Evolutionary conservation across 2,797 vertebrate genomes (phyloP), one percentile per base, ranked within the genome.

Genomic region (Siniperca scherzeri): DNA sequence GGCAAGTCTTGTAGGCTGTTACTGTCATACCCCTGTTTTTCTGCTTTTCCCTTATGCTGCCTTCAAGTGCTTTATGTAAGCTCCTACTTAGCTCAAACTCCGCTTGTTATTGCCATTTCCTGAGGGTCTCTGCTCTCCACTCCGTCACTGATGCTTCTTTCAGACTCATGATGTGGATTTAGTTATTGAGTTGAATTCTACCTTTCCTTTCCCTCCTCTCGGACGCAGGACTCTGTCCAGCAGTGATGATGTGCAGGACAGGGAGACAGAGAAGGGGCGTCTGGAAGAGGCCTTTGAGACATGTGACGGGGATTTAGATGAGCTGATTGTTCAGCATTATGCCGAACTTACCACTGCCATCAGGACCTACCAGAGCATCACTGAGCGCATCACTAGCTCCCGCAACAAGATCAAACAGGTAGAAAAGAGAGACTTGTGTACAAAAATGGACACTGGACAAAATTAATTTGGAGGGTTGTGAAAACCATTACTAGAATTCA

Each of bases 291-390:
- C 98, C 5, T 99, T 99, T 7, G 98, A 99, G 90, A 98, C 97
- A 0, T 98, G 98, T 2, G 98, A 99, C 91, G 95, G 93, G 7
- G 97, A 97, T 82, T 88, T 99, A 90, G 98, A 99, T 67, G 95
- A 98, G 74, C 90, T 98, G 86, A 99, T 99, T 0, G 97, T 98
- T 52, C 98, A 99, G 91, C 98, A 99, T 93, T 99, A 99, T 88
- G 98, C 97, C 0, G 98, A 99, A 78, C 93, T 99, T 52, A 99
- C 98, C n/a, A 99, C 98, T 0, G 98, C 98, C 46, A 99, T 99
- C 88, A 95, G 97, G 90, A 99, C 98, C 0, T 99, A 99, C 95
- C 98, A 99, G 95, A 99, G 98, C 95, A 99, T 99, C 95, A 99
- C 98, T 0, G 98, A 99, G 91, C 97, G 98, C 81, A 99, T 99